phyloP scores from a whole-genome alignment of 2,888 invertebrate species.

The Eristalis tenax region DNA sequence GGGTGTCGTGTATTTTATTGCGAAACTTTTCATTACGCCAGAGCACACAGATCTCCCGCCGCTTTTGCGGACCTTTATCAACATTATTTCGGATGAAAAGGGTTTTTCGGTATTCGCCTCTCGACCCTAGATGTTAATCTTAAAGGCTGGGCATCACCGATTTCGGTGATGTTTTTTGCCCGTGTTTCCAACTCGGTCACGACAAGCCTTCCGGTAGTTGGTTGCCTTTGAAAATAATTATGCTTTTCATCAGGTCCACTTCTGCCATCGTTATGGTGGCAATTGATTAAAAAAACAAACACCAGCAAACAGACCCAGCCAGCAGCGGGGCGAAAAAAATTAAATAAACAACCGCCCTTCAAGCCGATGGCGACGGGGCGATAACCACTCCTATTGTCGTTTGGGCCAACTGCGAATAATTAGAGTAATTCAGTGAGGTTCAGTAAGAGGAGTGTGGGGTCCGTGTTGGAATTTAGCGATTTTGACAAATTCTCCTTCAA shows the following conservation, averaged over 20 bases:
- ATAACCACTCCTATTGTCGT: slow-evolving; percentile 44
- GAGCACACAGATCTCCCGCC: slow-evolving; percentile 2
- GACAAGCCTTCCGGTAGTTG: background rate
- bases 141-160: slow-evolving; percentile 2
- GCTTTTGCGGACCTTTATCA: slow-evolving; percentile 38
- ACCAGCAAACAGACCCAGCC: background rate
- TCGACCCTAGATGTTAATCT: slow-evolving; percentile 35
- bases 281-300: slow-evolving; percentile 58
- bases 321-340: slow-evolving; percentile 1
- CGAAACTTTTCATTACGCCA: slow-evolving; percentile 46
- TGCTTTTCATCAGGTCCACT: slow-evolving; percentile 56
- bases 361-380: background rate
- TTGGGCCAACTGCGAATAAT: slow-evolving; percentile 26
- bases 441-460: slow-evolving; percentile 10
- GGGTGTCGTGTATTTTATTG: slow-evolving; percentile 45
- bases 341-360: slow-evolving; percentile 21
- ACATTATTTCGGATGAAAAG: slow-evolving; percentile 48
- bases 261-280: slow-evolving; percentile 47
- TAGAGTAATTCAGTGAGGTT: slow-evolving; percentile 29
- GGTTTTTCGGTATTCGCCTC: slow-evolving; percentile 22
- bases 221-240: slow-evolving; percentile 55
- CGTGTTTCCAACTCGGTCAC: background rate
- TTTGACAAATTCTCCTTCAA: slow-evolving; percentile 2
- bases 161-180: background rate
- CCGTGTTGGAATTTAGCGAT: slow-evolving; percentile 10